Percentiles rank a stretch among this genome's conserved stretches.
Conservation (phyloP, 1,140 invertebrate species). For the Formica exsecta region DNA sequence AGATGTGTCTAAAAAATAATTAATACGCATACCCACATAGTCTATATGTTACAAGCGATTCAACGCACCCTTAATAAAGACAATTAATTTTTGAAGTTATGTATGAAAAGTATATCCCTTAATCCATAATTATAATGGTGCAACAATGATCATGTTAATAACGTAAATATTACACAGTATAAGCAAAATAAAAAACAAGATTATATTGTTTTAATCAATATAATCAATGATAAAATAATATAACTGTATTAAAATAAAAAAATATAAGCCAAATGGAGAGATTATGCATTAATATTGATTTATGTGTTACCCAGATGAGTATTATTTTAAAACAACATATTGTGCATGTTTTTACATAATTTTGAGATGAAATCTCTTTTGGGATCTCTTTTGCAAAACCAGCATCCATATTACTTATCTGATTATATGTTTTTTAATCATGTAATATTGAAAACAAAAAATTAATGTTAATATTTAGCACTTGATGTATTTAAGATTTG, state of each 20-base stretch:
- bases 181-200: slow-evolving; percentile 18
- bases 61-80: slow-evolving; percentile 57
- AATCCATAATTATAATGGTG: slow-evolving; percentile 28
- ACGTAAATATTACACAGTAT: background rate
- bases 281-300: background rate
- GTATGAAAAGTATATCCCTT: slow-evolving; percentile 6
- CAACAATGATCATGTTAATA: slow-evolving; percentile 18
- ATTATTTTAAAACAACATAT: slow-evolving; percentile 34
- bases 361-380: slow-evolving; percentile 11
- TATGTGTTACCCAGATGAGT: slow-evolving; percentile 10
- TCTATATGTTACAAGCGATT: slow-evolving; percentile 65
- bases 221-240: slow-evolving; percentile 18
- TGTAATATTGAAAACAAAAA: slow-evolving; percentile 11
- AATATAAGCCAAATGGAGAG: background rate
- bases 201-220: slow-evolving; percentile 1
- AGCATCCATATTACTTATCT: slow-evolving; percentile 54
- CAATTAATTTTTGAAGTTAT: slow-evolving; percentile 14
- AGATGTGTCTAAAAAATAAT: slow-evolving; percentile 88
- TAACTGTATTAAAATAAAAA: slow-evolving; percentile 28
- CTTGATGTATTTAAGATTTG: background rate
- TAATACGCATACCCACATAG: slow-evolving; percentile 79
- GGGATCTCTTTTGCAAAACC: slow-evolving; percentile 42
- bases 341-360: slow-evolving; percentile 40
- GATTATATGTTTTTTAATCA: background rate
- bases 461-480: slow-evolving; percentile 14